phyloP scores from a whole-genome alignment of 2,113 vertebrate genomes.

The Gopherus flavomarginatus region DNA sequence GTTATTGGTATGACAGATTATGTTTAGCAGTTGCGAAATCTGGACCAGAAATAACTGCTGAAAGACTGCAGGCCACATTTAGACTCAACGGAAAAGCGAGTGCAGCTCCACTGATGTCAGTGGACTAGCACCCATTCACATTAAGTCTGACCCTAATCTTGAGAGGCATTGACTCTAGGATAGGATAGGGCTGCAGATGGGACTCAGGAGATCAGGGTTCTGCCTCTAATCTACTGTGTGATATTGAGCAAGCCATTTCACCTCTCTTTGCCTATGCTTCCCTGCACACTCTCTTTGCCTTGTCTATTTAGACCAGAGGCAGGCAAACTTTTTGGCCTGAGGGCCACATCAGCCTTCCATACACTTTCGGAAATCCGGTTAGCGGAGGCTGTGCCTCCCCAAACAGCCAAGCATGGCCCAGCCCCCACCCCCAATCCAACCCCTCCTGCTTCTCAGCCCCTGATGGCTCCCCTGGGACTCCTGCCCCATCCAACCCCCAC shows the following conservation, averaged over 20 bases:
- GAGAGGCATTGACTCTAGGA: neutral
- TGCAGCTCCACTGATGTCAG: neutral
- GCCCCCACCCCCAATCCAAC: too few relatives aligned
- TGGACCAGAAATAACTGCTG: neutral
- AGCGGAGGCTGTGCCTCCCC: too few relatives aligned
- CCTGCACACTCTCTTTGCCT: neutral
- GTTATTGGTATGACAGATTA: neutral
- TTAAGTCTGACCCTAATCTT: accelerated
- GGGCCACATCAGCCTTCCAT: too few relatives aligned
- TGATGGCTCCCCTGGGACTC: too few relatives aligned
- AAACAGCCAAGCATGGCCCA: too few relatives aligned
- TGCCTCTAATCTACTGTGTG: neutral
- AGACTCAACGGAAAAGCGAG: neutral
- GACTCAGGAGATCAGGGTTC: neutral
- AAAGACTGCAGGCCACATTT: neutral
- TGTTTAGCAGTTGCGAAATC: too few relatives aligned
- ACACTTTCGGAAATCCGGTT: too few relatives aligned
- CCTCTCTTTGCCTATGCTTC: neutral
- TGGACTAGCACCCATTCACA: neutral
- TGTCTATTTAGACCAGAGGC: accelerated
- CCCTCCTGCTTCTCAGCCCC: too few relatives aligned
- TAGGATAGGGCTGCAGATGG: neutral
- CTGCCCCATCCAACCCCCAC: too few relatives aligned
- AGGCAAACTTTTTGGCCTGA: too few relatives aligned
- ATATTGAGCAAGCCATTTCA: neutral